Conservation (phyloP, 2,113 vertebrate species). For the Aepyceros melampus region DNA sequence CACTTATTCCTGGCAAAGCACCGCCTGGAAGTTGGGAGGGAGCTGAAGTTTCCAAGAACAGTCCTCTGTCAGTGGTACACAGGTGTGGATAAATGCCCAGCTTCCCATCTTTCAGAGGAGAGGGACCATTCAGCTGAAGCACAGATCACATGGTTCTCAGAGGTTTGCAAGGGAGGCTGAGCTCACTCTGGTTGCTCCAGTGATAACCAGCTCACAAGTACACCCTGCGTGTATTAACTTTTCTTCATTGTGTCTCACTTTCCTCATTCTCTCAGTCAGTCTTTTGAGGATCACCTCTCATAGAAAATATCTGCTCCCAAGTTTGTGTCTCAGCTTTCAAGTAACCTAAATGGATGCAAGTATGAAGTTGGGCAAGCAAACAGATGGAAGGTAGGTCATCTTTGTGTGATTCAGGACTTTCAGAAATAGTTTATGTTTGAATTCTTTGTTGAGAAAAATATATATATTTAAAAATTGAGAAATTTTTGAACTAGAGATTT, state of each 20-base stretch:
- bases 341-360: background rate
- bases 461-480: background rate
- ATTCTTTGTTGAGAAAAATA: background rate
- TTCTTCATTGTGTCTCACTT: background rate
- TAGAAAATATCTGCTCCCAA: background rate
- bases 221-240: accelerated
- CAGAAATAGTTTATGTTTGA: background rate
- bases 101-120: background rate
- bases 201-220: accelerated
- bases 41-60: background rate
- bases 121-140: background rate
- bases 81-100: background rate
- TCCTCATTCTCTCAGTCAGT: background rate
- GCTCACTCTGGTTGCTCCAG: background rate
- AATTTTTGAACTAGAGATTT: background rate
- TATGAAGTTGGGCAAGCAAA: background rate
- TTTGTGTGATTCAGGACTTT: background rate
- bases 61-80: background rate
- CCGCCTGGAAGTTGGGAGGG: background rate
- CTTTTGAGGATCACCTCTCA: background rate
- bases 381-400: background rate
- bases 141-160: background rate
- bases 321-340: background rate
- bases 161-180: background rate
- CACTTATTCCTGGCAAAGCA: background rate